Conservation (phyloP, 35 echinoderm and acorn worm genomes). For the Ophiothrix spiculata region DNA sequence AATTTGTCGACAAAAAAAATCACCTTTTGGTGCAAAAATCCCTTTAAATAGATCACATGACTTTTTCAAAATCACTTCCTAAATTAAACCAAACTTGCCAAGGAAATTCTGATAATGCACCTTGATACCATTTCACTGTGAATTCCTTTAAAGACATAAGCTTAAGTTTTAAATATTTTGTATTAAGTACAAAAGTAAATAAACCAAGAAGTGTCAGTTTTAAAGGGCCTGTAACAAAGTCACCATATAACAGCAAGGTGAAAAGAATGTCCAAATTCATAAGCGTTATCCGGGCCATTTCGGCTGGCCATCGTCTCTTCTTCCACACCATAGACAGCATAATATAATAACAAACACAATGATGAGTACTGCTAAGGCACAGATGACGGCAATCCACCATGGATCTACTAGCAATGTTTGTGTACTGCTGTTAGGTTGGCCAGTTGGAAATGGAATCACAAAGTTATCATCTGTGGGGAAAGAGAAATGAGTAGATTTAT, state of each 20-base stretch:
- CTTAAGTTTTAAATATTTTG: neutral
- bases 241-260: neutral
- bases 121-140: neutral
- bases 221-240: neutral
- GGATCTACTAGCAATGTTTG: constrained; percentile 47
- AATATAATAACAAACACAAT: constrained; percentile 37
- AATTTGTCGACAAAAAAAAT: neutral
- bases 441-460: too few relatives aligned
- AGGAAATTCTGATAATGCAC: too few relatives aligned
- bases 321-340: constrained; percentile 38
- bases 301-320: neutral
- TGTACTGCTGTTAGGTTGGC: too few relatives aligned
- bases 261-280: constrained; percentile 3
- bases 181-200: neutral
- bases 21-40: neutral
- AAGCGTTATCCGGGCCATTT: neutral
- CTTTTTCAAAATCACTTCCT: neutral
- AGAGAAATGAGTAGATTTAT: too few relatives aligned
- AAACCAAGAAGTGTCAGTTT: neutral
- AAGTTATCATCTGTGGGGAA: too few relatives aligned
- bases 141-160: neutral
- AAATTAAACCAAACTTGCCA: neutral
- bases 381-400: constrained; percentile 58
- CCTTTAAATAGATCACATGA: neutral
- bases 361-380: constrained; percentile 29